Base-by-base conservation (phyloP, 2,797 vertebrate genomes). In the Sebastes alutus region DNA sequence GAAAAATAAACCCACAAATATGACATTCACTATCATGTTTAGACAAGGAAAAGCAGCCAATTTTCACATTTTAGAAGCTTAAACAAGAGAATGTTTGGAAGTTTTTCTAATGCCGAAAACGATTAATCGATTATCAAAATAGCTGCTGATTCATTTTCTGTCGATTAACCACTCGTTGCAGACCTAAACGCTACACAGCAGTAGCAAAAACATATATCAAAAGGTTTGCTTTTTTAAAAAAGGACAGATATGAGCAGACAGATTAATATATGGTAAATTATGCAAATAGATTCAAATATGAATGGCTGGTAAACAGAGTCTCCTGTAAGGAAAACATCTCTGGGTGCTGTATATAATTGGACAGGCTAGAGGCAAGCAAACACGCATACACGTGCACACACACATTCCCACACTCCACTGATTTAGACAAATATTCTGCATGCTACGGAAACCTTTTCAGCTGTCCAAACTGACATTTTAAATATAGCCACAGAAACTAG, bases 401-500 rank as follows among this genome's bases (percentile, higher is more conserved):
- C 38, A 42, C 38, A 14, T 16, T 18, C n/a, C 12, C 33, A 54
- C 35, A 12, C 7, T 58, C 11, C 56, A 69, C 12, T 64, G 61
- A 25, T 87, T 82, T 67, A 38, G 38, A 76, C 56, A 86, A 69
- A 76, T 72, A 82, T 52, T 81, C 35, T 63, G 23, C 46, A 74
- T 73, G 65, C 68, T 70, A 60, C 68, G 49, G 61, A 89, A 90
- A 87, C 61, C 76, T 77, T 85, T 86, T 78, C 70, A 76, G 52
- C 65, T 83, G 81, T 87, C 79, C 83, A 87, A 87, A 88, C 22
- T 90, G 88, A 87, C 89, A 92, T 93, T 93, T 93, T 78, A 90
- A 87, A 93, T 85, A 92, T 78, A 88, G 89, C 88, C 73, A 69
- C 83, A 82, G 86, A 93, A 94, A 86, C 69, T 93, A 91, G 93